These are phyloP conservation scores for Aspidiotus rigidus DNA, from an alignment of 2,888 invertebrate genomes.

Conservation along the genomic window DNA sequence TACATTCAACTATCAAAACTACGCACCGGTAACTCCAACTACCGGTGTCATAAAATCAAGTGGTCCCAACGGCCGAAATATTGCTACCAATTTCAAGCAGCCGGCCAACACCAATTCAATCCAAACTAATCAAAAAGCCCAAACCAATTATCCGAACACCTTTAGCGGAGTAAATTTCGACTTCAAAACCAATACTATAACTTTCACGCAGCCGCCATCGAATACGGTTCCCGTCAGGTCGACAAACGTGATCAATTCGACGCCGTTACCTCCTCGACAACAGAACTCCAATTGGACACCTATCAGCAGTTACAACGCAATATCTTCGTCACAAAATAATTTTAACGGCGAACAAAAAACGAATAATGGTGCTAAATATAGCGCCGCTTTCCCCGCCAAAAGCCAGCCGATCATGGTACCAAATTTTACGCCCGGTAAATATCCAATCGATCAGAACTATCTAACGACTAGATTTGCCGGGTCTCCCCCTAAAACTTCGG, in stretches of 20 bases:
- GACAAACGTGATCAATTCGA: too few relatives aligned
- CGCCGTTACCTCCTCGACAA: too few relatives aligned
- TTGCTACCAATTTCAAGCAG: neutral
- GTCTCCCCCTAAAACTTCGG: neutral
- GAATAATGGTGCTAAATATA: neutral
- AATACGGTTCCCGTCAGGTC: too few relatives aligned
- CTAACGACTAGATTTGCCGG: neutral
- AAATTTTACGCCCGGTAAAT: neutral
- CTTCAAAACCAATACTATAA: too few relatives aligned
- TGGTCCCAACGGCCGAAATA: neutral
- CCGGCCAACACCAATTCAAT: neutral
- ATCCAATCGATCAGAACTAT: neutral
- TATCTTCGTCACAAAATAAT: neutral
- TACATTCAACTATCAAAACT: neutral
- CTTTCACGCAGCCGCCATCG: too few relatives aligned
- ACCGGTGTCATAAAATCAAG: neutral
- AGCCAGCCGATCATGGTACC: neutral
- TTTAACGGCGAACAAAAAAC: neutral
- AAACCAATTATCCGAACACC: too few relatives aligned
- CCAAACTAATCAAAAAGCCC: too few relatives aligned
- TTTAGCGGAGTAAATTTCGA: too few relatives aligned
- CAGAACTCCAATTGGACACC: too few relatives aligned
- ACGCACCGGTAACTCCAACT: slow-evolving; percentile 2
- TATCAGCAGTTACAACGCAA: neutral
- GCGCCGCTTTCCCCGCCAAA: neutral